Base-by-base conservation (phyloP, 92 coral and sea anemone genomes). In the Bergia puertoricense region DNA sequence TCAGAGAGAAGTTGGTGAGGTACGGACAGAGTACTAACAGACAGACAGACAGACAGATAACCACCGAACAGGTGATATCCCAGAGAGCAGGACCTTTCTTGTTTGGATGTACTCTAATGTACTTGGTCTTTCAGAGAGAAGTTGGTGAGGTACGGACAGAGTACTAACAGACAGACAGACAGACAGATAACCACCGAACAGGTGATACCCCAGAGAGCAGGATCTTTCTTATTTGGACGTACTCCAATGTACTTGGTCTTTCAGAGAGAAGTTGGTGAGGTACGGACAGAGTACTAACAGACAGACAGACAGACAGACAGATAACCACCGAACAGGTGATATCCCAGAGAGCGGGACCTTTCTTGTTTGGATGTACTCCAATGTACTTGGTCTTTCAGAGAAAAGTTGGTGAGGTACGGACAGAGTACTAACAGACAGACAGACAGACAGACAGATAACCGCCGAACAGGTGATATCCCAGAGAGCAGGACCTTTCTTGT, bases 1-100 rank as follows among this genome's bases (percentile, higher is more conserved):
- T 83, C 99, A 97, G 92, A 97, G 92, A 67, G 99, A 97, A 92
- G 99, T 97, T 36, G 99, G 97, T 40, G 98, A 97, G 91, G 99
- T 97, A 82, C 50, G 69, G 16, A 54, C 16, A 54, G 51, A 46
- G 51, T 46, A 0, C 51, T 46, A 45, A 4, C 51, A 46, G 51
- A 46, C 51, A 46, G 51, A 46, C n/a, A n/a, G n/a, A n/a, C n/a
- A n/a, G n/a, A n/a, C n/a, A n/a, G n/a, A n/a, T n/a, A n/a, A n/a
- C n/a, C n/a, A n/a, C n/a, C n/a, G n/a, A n/a, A n/a, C n/a, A 97
- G 76, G 99, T 97, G 0, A 95, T 97, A 72, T 92, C 98, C 2
- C 88, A 82, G 73, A 92, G 96, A 40, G 92, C 92, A 18, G 99
- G 99, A 30, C 99, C 99, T 68, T 97, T 97, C 79, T 88, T 80